Evolutionary conservation across 2,113 vertebrate genomes (phyloP).

Genomic region (Lagenorhynchus albirostris): DNA sequence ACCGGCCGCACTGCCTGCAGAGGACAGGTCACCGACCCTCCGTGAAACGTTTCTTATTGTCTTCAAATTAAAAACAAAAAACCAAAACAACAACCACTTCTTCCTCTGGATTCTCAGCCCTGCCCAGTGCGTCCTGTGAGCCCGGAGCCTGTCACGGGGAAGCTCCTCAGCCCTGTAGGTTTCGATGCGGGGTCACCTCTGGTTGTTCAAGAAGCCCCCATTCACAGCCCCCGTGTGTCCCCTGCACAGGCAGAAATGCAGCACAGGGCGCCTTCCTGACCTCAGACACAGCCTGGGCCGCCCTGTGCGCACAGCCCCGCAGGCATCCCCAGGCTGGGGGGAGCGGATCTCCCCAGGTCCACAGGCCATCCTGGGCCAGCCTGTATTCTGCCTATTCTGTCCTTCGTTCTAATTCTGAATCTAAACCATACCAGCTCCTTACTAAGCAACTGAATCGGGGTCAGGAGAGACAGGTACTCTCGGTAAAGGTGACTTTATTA

Average conservation of each 20-base stretch:
- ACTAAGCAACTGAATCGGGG: conserved; percentile 27
- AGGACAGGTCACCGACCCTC: not conserved
- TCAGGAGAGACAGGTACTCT: conserved; percentile 23
- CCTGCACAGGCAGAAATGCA: not conserved
- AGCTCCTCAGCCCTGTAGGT: not conserved
- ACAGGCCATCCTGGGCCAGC: not conserved
- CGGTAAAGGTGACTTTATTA: conserved; percentile 30
- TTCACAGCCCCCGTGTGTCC: no score
- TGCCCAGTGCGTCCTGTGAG: not conserved
- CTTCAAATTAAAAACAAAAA: not conserved
- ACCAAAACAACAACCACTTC: accelerated
- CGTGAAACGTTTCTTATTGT: not conserved
- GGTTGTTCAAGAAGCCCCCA: not conserved
- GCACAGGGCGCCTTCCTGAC: not conserved
- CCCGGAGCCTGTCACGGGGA: not conserved
- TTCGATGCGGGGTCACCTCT: not conserved
- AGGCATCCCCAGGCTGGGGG: no score
- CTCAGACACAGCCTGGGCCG: not conserved
- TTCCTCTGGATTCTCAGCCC: not conserved
- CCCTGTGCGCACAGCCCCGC: no score
- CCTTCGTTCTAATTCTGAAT: conserved; percentile 28
- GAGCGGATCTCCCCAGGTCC: not conserved
- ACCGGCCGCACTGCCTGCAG: not conserved
- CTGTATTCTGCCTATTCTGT: not conserved
- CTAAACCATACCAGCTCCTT: not conserved